Conservation (phyloP, 23 tunicate species). For the Ciona savignyi region DNA sequence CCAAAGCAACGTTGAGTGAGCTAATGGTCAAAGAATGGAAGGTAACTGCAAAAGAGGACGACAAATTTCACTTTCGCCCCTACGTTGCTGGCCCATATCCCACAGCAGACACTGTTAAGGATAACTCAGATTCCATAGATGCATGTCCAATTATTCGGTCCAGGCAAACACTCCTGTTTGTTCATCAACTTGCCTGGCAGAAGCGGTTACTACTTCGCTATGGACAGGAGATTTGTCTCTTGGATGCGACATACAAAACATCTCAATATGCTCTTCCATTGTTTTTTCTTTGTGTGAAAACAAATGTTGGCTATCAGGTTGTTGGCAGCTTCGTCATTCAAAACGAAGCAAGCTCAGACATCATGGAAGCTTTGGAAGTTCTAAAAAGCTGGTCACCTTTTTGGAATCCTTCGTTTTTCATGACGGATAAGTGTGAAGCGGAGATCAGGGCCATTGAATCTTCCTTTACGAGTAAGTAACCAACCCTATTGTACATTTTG, state of each 20-base stretch:
- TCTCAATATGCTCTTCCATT: slow-evolving; percentile 25
- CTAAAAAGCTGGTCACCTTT: slow-evolving; percentile 17
- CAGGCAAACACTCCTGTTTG: slow-evolving; percentile 8
- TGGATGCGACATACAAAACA: slow-evolving; percentile 35
- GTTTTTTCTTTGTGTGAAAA: slow-evolving; percentile 29
- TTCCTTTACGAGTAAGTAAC: background rate
- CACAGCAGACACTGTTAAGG: background rate
- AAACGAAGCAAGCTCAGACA: slow-evolving; percentile 8
- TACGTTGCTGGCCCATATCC: slow-evolving; percentile 10
- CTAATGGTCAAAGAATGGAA: slow-evolving; percentile 15
- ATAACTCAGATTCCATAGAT: background rate
- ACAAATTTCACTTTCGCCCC: slow-evolving; percentile 18
- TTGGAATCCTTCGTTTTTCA: slow-evolving; percentile 20
- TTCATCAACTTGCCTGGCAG: slow-evolving; percentile 35
- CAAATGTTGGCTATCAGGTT: slow-evolving; percentile 20
- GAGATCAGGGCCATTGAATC: slow-evolving; percentile 18
- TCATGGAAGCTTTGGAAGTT: slow-evolving; percentile 14
- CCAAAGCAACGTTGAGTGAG: slow-evolving; percentile 11
- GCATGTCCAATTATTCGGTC: background rate
- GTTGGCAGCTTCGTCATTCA: slow-evolving; percentile 10
- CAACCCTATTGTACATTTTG: too few species aligned
- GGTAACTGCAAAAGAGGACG: background rate
- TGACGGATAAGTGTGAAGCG: slow-evolving; percentile 30
- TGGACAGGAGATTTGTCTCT: slow-evolving; percentile 26
- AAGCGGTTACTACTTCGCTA: slow-evolving; percentile 9